Evolutionary conservation across 2,113 vertebrate genomes (phyloP).

Genomic region (Corapipo altera): DNA sequence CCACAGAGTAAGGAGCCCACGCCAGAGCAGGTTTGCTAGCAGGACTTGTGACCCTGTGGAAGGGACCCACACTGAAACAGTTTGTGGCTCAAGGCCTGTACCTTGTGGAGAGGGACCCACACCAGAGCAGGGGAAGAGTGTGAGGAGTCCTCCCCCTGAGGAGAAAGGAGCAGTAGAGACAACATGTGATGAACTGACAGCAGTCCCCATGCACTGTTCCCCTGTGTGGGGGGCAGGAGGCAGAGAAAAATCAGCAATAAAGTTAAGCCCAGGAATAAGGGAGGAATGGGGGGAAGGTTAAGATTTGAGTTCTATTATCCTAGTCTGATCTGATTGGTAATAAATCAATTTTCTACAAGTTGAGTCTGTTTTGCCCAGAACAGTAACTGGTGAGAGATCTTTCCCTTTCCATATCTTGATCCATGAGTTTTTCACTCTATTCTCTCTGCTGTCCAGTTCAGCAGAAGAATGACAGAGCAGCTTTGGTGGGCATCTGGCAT

Average conservation of each 20-base stretch:
- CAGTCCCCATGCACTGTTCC: neutral
- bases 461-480: neutral
- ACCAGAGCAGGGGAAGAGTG: neutral
- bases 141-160: neutral
- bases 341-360: neutral
- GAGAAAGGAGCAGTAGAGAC: neutral
- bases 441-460: neutral
- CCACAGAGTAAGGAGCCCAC: neutral
- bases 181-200: neutral
- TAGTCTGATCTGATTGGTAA: neutral
- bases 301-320: neutral
- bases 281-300: neutral
- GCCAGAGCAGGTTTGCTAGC: neutral
- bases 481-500: neutral
- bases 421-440: neutral
- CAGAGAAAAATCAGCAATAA: neutral
- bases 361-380: neutral
- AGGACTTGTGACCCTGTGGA: neutral
- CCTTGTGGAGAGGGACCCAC: fast-evolving
- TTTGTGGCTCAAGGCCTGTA: neutral
- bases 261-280: neutral
- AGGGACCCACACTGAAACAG: neutral
- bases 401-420: neutral
- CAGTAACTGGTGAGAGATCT: neutral
- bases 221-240: neutral